Percentiles rank a stretch among this genome's conserved stretches.
Evolutionary conservation across 1,140 invertebrate genomes (phyloP).

Genomic region (Drosophila gunungcola): DNA sequence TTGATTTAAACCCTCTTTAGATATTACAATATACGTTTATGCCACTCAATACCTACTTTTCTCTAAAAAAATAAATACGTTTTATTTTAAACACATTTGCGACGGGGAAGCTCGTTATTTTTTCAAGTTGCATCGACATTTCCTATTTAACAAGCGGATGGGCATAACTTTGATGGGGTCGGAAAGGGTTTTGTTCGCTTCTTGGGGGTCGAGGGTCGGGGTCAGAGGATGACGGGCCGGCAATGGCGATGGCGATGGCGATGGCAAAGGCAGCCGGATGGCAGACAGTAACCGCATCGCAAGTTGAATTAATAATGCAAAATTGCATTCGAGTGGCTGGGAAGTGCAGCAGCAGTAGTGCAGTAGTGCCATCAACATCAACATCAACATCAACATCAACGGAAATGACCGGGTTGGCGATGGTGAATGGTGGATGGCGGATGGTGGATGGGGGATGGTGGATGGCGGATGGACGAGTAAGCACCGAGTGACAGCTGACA

Average conservation of each 20-base stretch:
- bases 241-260: no score
- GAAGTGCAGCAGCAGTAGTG: slow-evolving; percentile 23
- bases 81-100: slow-evolving; percentile 6
- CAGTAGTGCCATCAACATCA: no score
- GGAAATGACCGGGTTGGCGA: not conserved
- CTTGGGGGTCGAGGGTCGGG: not conserved
- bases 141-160: slow-evolving; percentile 11
- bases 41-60: no score
- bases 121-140: slow-evolving; percentile 30
- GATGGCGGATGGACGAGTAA: slow-evolving; percentile 3
- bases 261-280: not conserved
- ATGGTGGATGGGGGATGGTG: not conserved
- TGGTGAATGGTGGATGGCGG: not conserved
- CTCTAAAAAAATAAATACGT: not conserved
- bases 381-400: not conserved
- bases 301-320: slow-evolving; percentile 54
- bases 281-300: slow-evolving; percentile 25
- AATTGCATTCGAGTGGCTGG: slow-evolving; percentile 46
- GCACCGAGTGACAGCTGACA: slow-evolving; percentile 42
- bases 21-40: not conserved
- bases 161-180: slow-evolving; percentile 5
- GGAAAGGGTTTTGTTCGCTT: not conserved
- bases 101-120: slow-evolving; percentile 7
- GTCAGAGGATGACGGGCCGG: not conserved
- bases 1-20: not conserved